Conservation (phyloP, 1,140 invertebrate species). For the Cephus cinctus region DNA sequence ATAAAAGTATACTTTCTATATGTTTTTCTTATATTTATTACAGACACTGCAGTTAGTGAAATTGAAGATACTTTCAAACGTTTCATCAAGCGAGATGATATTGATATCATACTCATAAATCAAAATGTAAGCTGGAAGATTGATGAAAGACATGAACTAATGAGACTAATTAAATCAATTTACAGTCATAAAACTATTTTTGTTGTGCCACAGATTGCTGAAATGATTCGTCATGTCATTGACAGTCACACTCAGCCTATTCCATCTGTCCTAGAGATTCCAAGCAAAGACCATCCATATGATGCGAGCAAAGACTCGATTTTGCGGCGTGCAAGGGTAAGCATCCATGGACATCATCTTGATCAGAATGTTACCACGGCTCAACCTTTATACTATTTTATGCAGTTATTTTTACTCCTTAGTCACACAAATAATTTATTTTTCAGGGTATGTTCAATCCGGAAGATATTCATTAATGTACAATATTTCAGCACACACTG, state of each 20-base stretch:
- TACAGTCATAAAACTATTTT: neutral
- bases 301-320: conserved; percentile 99
- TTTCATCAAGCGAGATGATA: conserved; percentile 94
- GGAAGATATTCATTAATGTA: conserved; percentile 64
- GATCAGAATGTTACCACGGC: conserved; percentile 1
- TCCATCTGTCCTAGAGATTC: conserved; percentile 97
- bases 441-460: conserved; percentile 86
- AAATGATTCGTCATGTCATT: conserved; percentile 96
- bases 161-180: neutral
- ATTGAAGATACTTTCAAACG: conserved; percentile 97
- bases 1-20: no score
- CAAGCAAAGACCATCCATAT: conserved; percentile 99
- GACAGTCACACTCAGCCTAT: conserved; percentile 91
- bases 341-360: conserved; percentile 14
- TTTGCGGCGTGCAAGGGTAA: conserved; percentile 86
- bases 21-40: conserved; percentile 43
- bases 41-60: conserved; percentile 93
- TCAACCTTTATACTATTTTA: neutral
- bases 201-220: conserved; percentile 71
- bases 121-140: conserved; percentile 75
- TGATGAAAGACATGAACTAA: neutral
- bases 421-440: conserved; percentile 23
- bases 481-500: conserved; percentile 1
- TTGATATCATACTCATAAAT: conserved; percentile 99
- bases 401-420: conserved; percentile 11